These are phyloP conservation scores for Sycophila sp. DNA, from an alignment of 1,140 invertebrate species.

Conservation along the genomic window DNA sequence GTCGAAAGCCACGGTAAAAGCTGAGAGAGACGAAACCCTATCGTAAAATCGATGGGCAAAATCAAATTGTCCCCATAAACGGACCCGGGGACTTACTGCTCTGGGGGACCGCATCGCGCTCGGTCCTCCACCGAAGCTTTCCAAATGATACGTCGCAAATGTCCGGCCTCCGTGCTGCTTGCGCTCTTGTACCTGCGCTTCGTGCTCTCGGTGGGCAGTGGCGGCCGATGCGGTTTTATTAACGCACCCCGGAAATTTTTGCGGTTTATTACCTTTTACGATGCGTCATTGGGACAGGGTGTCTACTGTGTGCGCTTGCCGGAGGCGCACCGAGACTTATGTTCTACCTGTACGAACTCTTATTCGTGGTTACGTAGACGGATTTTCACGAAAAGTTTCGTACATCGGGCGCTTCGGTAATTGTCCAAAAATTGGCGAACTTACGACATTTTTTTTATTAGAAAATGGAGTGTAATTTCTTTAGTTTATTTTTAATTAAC, in stretches of 20 bases:
- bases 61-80: slow-evolving; percentile 51
- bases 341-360: no score
- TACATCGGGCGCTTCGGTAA: no score
- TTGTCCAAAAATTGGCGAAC: no score
- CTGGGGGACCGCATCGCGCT: neutral
- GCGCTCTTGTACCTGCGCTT: neutral
- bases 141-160: neutral
- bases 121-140: neutral
- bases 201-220: neutral
- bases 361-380: no score
- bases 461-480: no score
- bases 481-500: no score
- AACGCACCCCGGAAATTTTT: slow-evolving; percentile 40
- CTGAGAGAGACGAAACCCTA: slow-evolving; percentile 45
- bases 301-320: slow-evolving; percentile 17
- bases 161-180: no score
- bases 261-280: slow-evolving; percentile 50
- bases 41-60: slow-evolving; percentile 49
- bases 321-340: no score
- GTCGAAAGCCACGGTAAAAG: neutral
- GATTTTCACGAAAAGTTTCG: no score
- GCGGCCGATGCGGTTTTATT: slow-evolving; percentile 47
- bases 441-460: no score
- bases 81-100: neutral
- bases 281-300: neutral